phyloP scores from a whole-genome alignment of 2,113 vertebrate species.

The Pungitius pungitius region DNA sequence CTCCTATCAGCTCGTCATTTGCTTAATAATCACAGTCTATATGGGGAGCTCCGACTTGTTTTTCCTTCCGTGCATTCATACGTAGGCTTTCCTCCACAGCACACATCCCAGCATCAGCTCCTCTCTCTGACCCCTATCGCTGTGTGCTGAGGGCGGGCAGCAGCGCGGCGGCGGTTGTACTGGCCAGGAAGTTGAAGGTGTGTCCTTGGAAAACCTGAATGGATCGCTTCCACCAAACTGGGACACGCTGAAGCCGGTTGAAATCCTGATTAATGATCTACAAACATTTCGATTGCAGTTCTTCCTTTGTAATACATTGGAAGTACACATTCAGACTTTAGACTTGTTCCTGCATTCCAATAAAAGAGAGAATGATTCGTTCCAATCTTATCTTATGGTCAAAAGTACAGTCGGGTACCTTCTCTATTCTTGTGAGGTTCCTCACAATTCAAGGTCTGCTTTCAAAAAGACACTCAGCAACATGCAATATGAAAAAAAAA shows the following conservation, averaged over 20 bases:
- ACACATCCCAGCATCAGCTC: too few species aligned
- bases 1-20: background rate
- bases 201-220: background rate
- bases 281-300: background rate
- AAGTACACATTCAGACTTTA: background rate
- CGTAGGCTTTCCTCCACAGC: background rate
- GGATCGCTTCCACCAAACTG: background rate
- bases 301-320: background rate
- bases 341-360: background rate
- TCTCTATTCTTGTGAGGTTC: background rate
- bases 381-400: background rate
- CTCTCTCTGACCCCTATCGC: background rate
- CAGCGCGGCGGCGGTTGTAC: background rate
- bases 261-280: slow-evolving; percentile 1
- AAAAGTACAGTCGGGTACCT: background rate
- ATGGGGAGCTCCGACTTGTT: background rate
- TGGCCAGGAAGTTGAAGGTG: background rate
- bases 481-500: background rate
- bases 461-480: background rate
- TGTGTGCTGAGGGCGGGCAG: slow-evolving; percentile 3
- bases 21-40: background rate
- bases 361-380: too few species aligned
- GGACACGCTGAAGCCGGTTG: background rate
- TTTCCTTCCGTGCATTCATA: background rate
- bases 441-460: background rate